Conservation (phyloP, 2,888 invertebrate species). For the Drepana falcataria region DNA sequence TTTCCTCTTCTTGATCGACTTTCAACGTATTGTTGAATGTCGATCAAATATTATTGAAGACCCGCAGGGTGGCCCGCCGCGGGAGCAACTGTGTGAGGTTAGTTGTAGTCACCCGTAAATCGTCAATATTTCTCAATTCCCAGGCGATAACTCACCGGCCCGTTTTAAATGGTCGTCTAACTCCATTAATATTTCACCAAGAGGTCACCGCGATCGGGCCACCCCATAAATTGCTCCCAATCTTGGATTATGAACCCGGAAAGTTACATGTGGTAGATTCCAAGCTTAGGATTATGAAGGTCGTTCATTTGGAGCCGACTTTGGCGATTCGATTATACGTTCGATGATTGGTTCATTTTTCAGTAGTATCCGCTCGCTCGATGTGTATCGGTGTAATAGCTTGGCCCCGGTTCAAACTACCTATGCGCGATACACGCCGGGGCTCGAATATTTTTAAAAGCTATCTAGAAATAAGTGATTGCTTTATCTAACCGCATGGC, state of each 20-base stretch:
- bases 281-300: constrained; percentile 24
- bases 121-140: constrained; percentile 15
- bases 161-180: constrained; percentile 25
- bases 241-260: constrained; percentile 51
- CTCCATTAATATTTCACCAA: constrained; percentile 39
- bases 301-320: constrained; percentile 19
- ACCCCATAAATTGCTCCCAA: constrained; percentile 51
- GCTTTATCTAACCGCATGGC: neutral
- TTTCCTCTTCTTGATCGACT: too few species aligned
- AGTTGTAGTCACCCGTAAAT: constrained; percentile 1
- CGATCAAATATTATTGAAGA: too few species aligned
- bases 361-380: constrained; percentile 19
- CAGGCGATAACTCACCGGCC: constrained; percentile 31
- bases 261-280: constrained; percentile 41
- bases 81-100: neutral
- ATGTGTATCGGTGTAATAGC: constrained; percentile 24
- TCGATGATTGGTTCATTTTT: constrained; percentile 3
- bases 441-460: constrained; percentile 1
- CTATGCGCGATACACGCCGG: constrained; percentile 3
- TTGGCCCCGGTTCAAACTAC: constrained; percentile 27
- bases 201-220: constrained; percentile 39
- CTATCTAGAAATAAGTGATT: constrained; percentile 3
- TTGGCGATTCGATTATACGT: constrained; percentile 7
- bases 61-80: neutral
- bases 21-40: too few species aligned